Evolutionary conservation across 2,888 invertebrate species (phyloP), one percentile per base, ranked within the genome.

Genomic region (Drosophila testacea): DNA sequence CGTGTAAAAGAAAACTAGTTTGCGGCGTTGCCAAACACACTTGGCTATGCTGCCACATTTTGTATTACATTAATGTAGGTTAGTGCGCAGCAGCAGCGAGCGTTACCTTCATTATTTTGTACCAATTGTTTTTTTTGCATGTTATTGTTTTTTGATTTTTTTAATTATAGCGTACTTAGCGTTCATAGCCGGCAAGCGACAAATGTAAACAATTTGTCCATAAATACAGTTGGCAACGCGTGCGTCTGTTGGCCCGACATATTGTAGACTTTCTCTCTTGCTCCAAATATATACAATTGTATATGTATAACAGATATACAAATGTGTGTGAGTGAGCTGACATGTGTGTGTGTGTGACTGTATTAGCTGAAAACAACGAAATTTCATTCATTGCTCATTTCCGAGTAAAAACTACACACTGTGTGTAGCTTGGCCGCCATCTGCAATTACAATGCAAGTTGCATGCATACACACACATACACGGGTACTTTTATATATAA

Each of bases 331-430:
- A 56, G 51, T 56, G 30, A 65, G 13, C 48, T 50, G 2, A 34
- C 39, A 47, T 48, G 55, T 57, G 22, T 22, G 36, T 61, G 32
- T 59, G 56, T 71, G 60, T 56, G 60, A 59, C 52, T 69, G 73
- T 73, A 73, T 71, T 69, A 73, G 55, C 72, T 64, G 78, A 82
- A 81, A 82, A 86, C 88, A 89, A 85, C 85, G 69, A 89, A 88
- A 83, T 79, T 89, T 90, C 89, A 89, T 89, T 89, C 89, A 89
- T 88, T 88, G 77, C 88, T 78, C 73, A 74, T 83, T 82, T 86
- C 81, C 76, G 81, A 85, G 81, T 85, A 83, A 83, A 77, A 89
- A 75, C 75, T 84, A 82, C 73, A 71, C 76, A 63, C 61, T 67
- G 42, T 62, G 66, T 71, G 55, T 76, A 60, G 71, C 56, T 60